Evolutionary conservation across 2,888 invertebrate species (phyloP), one percentile per base, ranked within the genome.

Genomic region (Desoria tigrina): DNA sequence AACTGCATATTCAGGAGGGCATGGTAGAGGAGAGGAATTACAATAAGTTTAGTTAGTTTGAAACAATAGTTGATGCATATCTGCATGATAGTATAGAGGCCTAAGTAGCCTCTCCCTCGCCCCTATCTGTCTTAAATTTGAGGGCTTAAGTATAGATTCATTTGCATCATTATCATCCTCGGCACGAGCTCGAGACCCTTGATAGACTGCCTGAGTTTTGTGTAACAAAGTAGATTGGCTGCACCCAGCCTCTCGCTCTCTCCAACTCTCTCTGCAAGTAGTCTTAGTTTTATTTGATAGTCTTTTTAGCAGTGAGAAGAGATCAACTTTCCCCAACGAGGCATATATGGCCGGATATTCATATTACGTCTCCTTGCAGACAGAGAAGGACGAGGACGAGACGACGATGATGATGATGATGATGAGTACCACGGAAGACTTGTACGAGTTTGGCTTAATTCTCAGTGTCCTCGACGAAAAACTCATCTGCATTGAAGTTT

Each of bases 111-210:
- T n/a, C 45, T 45, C 4, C 4, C 23, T 45, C 7, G 4, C 18
- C 7, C 45, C 7, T 45, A 23, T n/a, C 45, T 21, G 45, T 45
- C 7, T n/a, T 45, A 16, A 16, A 32, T 4, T 45, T 6, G 51
- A 51, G 18, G 37, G 55, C 55, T 55, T 55, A 55, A 55, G 55
- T 37, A 55, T 27, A 55, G 26, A 55, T 28, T 55, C 55, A 55
- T 55, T 55, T 37, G 57, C 42, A 37, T 57, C 57, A 57, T 57
- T 57, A 57, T 57, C 57, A 57, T 57, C 57, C 57, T 7, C 16
- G 23, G 57, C 57, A 57, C 57, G 57, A 57, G 42, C 21, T 18
- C 16, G n/a, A 45, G 45, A 45, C 45, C 21, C 45, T 45, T 45
- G 45, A 45, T 45, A 21, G 45, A 45, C 9, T 45, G 45, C 6